phyloP scores from a whole-genome alignment of 2,888 invertebrate species.

The Emmelina monodactyla region DNA sequence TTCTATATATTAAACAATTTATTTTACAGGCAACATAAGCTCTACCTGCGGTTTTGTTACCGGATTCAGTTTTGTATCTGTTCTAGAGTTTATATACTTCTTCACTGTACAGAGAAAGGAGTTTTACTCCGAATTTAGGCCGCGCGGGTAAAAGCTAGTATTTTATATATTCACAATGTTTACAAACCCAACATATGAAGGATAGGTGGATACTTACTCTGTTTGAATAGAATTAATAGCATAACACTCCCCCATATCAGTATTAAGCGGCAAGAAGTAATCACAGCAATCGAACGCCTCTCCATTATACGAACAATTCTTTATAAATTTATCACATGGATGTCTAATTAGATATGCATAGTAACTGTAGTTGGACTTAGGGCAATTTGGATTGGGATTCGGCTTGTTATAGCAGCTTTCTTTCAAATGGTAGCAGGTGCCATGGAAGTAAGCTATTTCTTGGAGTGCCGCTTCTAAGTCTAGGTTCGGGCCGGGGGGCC shows the following conservation, averaged over 20 bases:
- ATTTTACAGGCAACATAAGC: slow-evolving; percentile 59
- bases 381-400: slow-evolving; percentile 62
- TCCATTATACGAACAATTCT: slow-evolving; percentile 61
- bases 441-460: slow-evolving; percentile 74
- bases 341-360: slow-evolving; percentile 64
- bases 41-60: slow-evolving; percentile 71
- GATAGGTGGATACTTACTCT: slow-evolving; percentile 30
- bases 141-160: too few species aligned
- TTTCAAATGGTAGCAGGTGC: slow-evolving; percentile 70
- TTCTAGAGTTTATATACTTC: slow-evolving; percentile 72
- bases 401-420: slow-evolving; percentile 63
- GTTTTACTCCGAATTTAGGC: too few species aligned
- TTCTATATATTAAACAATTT: too few species aligned
- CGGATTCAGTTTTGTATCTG: slow-evolving; percentile 74
- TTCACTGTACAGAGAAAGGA: too few species aligned
- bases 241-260: slow-evolving; percentile 69
- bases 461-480: slow-evolving; percentile 75
- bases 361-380: slow-evolving; percentile 64
- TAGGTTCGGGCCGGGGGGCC: slow-evolving; percentile 71
- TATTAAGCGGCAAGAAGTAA: slow-evolving; percentile 65
- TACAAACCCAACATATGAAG: too few species aligned
- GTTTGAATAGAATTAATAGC: slow-evolving; percentile 69
- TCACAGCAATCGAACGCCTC: slow-evolving; percentile 67
- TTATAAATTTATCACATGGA: slow-evolving; percentile 54
- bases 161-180: too few species aligned